Percentiles rank a stretch among this genome's conserved stretches.
phyloP scores from a whole-genome alignment of 1,140 invertebrate genomes.

The Cotesia chilonis region DNA sequence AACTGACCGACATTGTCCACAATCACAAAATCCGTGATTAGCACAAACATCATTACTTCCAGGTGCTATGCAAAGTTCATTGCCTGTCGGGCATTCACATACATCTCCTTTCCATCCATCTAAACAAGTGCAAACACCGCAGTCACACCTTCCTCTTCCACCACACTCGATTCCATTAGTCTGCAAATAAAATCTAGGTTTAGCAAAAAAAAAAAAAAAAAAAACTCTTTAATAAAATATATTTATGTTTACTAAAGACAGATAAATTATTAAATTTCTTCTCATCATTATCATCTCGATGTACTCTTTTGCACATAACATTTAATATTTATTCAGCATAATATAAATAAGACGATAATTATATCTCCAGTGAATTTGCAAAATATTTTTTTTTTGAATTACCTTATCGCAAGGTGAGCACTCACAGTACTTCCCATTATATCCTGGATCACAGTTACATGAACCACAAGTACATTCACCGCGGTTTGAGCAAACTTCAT shows the following conservation, averaged over 20 bases:
- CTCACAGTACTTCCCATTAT: constrained; percentile 49
- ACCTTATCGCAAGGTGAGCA: constrained; percentile 51
- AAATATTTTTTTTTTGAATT: constrained; percentile 15
- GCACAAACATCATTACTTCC: constrained; percentile 48
- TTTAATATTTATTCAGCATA: constrained; percentile 1
- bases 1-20: constrained; percentile 50
- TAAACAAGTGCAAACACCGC: constrained; percentile 46
- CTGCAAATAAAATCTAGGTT: constrained; percentile 33
- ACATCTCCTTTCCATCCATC: constrained; percentile 47
- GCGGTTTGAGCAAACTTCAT: constrained; percentile 43
- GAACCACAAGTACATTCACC: constrained; percentile 50
- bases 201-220: no score
- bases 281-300: not conserved
- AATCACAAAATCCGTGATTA: constrained; percentile 51
- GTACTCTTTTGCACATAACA: not conserved
- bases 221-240: no score
- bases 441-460: constrained; percentile 48
- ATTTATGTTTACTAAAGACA: no score
- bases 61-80: constrained; percentile 46
- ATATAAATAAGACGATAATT: not conserved
- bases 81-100: constrained; percentile 48
- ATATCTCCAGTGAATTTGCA: not conserved
- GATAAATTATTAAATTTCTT: not conserved
- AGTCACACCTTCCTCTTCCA: constrained; percentile 45
- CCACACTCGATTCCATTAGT: constrained; percentile 48